Evolutionary conservation across 2,113 vertebrate genomes (phyloP), one percentile per base, ranked within the genome.

Genomic region (Nymphicus hollandicus): DNA sequence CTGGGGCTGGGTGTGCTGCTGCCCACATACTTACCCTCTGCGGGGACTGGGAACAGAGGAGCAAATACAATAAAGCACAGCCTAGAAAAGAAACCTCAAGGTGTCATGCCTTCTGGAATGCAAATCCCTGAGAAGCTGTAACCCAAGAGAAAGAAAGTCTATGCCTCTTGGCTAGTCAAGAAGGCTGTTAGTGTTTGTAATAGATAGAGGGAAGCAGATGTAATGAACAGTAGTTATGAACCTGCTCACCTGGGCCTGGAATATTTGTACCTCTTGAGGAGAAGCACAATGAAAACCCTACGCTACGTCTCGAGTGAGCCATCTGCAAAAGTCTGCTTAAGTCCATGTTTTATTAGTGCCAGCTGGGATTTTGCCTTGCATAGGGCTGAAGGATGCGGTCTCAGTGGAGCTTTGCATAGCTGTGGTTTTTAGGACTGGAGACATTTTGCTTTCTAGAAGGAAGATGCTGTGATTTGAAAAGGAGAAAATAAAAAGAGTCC

Each of bases 31-130:
- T 16, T 56, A 2, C 37, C 13, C 29, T 84, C 55, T 49, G 41
- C 15, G 61, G 41, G 41, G 82, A 33, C 0, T 16, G 29, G 43
- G n/a, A 69, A 13, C 31, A 58, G 43, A 0, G 3, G 46, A 20
- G 9, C 25, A 47, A 60, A 19, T 19, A 31, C 20, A 11, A 19
- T 23, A 49, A 81, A 78, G 69, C 33, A 61, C 55, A 49, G 13
- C n/a, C 66, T 81, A 66, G 46, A 17, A 47, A 77, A 58, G 60
- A 74, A 78, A 27, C 19, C 10, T 74, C 35, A 46, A 0, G 1
- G 28, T 66, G 80, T 61, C 10, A 3, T 41, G n/a, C 85, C 1
- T 0, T 43, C 43, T 50, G n/a, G 23, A 86, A 27, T 28, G 33
- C 23, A 64, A 33, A 33, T n/a, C 35, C 33, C 72, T 77, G 74